Conservation (phyloP, 2,888 invertebrate species). For the Gryllus longicercus region DNA sequence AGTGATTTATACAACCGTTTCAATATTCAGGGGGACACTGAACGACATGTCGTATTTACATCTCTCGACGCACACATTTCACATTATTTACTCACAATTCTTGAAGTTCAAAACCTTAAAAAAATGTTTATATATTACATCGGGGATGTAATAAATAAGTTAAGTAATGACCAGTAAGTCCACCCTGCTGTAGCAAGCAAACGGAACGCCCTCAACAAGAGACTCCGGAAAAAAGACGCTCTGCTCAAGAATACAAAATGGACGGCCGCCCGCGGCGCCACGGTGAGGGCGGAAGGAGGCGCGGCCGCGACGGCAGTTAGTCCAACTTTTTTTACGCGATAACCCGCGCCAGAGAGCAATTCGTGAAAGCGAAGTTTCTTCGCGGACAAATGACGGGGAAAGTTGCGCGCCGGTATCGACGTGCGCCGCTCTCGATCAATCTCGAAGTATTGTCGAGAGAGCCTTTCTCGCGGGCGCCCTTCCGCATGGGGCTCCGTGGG, state of each 20-base stretch:
- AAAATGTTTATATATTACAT: too few relatives aligned
- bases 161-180: too few relatives aligned
- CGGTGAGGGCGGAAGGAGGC: not conserved
- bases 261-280: not conserved
- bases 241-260: not conserved
- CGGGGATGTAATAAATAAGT: too few relatives aligned
- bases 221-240: too few relatives aligned
- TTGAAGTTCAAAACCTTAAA: too few relatives aligned
- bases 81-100: too few relatives aligned
- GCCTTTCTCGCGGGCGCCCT: not conserved
- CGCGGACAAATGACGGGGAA: conserved; percentile 17
- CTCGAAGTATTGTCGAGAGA: not conserved
- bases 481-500: not conserved
- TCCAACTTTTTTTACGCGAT: conserved; percentile 11
- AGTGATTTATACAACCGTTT: too few relatives aligned
- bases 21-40: too few relatives aligned
- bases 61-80: too few relatives aligned
- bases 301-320: not conserved
- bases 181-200: too few relatives aligned
- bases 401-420: conserved; percentile 4
- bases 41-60: too few relatives aligned
- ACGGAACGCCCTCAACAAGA: too few relatives aligned
- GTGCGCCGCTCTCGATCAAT: not conserved
- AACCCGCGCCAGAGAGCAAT: conserved; percentile 7
- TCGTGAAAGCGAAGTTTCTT: conserved; percentile 17